Evolutionary conservation across 2,113 vertebrate species (phyloP).

Genomic region (Silurus asotus): DNA sequence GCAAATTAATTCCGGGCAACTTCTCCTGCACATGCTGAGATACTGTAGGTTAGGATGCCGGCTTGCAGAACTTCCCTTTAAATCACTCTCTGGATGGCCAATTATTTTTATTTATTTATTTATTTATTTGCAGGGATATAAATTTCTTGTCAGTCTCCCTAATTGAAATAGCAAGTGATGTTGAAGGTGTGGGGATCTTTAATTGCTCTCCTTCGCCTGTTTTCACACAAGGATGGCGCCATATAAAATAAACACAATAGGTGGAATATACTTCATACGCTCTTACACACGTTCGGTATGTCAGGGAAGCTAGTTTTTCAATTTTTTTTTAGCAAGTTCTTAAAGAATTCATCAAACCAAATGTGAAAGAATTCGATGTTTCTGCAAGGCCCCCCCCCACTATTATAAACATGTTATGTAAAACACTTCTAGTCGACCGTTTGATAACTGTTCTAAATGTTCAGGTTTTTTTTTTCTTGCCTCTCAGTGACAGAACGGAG

Average conservation of each 20-base stretch:
- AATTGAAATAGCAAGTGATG: slow-evolving; percentile 55
- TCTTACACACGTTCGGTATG: neutral
- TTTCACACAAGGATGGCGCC: slow-evolving; percentile 35
- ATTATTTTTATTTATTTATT: slow-evolving; percentile 45
- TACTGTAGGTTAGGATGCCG: slow-evolving; percentile 36
- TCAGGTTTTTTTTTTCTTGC: slow-evolving; percentile 15
- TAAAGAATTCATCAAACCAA: neutral
- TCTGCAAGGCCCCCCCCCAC: neutral
- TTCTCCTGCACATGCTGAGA: slow-evolving; percentile 23
- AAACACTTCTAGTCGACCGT: neutral
- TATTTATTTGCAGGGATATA: slow-evolving; percentile 44
- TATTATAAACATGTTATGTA: slow-evolving; percentile 19
- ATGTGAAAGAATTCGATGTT: neutral
- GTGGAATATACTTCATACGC: neutral
- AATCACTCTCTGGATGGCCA: slow-evolving; percentile 55
- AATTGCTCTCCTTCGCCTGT: slow-evolving; percentile 44
- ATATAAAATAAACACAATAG: slow-evolving; percentile 41
- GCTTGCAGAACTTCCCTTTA: slow-evolving; percentile 51
- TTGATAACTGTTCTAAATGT: slow-evolving; percentile 19
- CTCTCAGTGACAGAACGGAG: neutral
- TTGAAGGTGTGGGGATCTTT: slow-evolving; percentile 48
- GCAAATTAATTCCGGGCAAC: slow-evolving; percentile 50
- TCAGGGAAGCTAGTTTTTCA: slow-evolving; percentile 7
- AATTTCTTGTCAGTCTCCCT: slow-evolving; percentile 55
- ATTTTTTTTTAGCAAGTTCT: neutral